Percentiles rank a stretch among this genome's conserved stretches.
Conservation (phyloP, 2,113 vertebrate genomes). For the Chitala chitala region DNA sequence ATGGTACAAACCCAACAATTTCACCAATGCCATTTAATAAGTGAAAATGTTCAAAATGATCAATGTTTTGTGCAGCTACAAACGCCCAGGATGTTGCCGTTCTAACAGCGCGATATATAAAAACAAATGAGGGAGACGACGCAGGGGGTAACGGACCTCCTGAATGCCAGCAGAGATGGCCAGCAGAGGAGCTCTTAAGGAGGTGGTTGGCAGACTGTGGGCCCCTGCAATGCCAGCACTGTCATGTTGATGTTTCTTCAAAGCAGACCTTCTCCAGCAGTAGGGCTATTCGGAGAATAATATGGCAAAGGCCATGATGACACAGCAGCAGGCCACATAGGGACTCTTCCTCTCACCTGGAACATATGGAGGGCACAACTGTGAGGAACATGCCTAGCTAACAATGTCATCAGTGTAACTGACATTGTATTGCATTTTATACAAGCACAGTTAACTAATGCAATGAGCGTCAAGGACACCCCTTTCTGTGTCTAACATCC, state of each 20-base stretch:
- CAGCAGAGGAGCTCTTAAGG: neutral
- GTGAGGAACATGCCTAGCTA: too few relatives aligned
- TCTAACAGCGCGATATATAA: neutral
- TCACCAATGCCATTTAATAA: neutral
- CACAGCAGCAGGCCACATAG: conserved; percentile 75
- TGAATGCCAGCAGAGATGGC: neutral
- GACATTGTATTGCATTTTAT: too few relatives aligned
- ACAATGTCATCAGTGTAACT: too few relatives aligned
- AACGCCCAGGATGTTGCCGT: neutral
- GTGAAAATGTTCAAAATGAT: neutral
- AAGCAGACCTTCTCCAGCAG: neutral
- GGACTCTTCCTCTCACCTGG: conserved; percentile 82
- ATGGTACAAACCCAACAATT: neutral
- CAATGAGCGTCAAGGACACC: too few relatives aligned
- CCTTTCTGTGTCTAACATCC: too few relatives aligned
- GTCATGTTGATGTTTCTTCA: neutral
- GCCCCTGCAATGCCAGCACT: too few relatives aligned
- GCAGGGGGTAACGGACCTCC: neutral
- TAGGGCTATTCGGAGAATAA: conserved; percentile 68
- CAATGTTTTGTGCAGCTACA: neutral
- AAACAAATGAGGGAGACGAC: neutral
- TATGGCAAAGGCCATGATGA: conserved; percentile 80
- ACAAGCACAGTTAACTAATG: too few relatives aligned
- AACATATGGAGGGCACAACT: neutral
- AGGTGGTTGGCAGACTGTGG: too few relatives aligned